Percentiles rank a stretch among this genome's conserved stretches.
Conservation (phyloP, 2,797 vertebrate species). For the Salmo trutta region DNA sequence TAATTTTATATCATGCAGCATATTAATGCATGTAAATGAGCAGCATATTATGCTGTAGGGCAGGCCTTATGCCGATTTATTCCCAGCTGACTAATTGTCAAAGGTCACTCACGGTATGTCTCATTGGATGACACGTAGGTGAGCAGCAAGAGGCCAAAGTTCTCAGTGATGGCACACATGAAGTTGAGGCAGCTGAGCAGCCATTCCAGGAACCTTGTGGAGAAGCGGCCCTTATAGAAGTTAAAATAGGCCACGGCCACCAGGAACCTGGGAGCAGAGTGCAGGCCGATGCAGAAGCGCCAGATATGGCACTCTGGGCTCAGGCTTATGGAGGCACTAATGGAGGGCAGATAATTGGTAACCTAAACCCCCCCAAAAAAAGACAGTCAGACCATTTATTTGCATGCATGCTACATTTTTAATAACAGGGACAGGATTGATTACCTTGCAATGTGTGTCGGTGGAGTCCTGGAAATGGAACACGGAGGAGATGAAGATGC, state of each 20-base stretch:
- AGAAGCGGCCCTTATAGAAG: slow-evolving; percentile 80
- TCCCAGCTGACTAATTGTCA: not conserved
- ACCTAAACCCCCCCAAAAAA: slow-evolving; percentile 70
- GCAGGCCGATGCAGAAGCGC: slow-evolving; percentile 87
- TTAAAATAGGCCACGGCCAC: slow-evolving; percentile 85
- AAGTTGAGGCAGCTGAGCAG: slow-evolving; percentile 76
- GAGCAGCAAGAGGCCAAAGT: slow-evolving; percentile 83
- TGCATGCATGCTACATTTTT: not conserved
- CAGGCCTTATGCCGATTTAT: no score
- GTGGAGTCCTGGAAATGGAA: slow-evolving; percentile 89
- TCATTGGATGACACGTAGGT: slow-evolving; percentile 89
- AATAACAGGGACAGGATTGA: slow-evolving; percentile 6
- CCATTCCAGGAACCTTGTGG: slow-evolving; percentile 70
- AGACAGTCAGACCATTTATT: not conserved
- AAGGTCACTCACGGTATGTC: slow-evolving; percentile 78
- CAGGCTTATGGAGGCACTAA: slow-evolving; percentile 88
- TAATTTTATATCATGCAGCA: no score
- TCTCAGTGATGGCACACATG: slow-evolving; percentile 79
- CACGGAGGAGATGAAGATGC: slow-evolving; percentile 84
- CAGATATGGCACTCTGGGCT: slow-evolving; percentile 89
- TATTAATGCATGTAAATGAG: no score
- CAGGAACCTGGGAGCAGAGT: slow-evolving; percentile 85
- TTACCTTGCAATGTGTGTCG: slow-evolving; percentile 87
- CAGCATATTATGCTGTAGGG: no score
- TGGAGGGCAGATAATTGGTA: slow-evolving; percentile 89